phyloP scores from a whole-genome alignment of 2,797 vertebrate genomes.

The Lagorchestes hirsutus region DNA sequence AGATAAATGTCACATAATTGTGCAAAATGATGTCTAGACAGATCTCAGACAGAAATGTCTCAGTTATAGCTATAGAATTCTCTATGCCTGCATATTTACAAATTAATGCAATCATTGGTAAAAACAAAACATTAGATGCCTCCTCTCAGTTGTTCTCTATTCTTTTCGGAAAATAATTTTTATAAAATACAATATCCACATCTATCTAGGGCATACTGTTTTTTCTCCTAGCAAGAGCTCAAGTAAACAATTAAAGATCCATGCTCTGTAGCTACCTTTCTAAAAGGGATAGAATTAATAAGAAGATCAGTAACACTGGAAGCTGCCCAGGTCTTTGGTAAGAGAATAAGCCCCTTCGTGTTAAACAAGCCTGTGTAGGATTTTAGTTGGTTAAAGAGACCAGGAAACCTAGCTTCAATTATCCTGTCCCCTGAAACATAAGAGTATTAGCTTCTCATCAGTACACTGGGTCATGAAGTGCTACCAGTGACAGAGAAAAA shows the following conservation, averaged over 20 bases:
- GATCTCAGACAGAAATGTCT: conserved; percentile 23
- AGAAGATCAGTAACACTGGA: neutral
- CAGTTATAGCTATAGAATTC: conserved; percentile 31
- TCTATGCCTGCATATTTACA: conserved; percentile 20
- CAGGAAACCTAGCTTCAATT: neutral
- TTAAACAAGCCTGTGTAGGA: neutral
- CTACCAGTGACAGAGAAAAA: conserved; percentile 5
- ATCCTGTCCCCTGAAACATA: conserved; percentile 33
- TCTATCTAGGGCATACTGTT: neutral
- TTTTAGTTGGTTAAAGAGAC: conserved; percentile 37
- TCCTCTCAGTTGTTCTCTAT: neutral
- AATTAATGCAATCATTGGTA: conserved; percentile 44
- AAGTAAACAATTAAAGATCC: neutral
- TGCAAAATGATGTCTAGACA: conserved; percentile 33
- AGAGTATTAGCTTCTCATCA: conserved; percentile 12
- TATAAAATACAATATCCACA: neutral
- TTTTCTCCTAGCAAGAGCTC: neutral
- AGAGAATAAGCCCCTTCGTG: conserved; percentile 18
- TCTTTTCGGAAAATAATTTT: conserved; percentile 3
- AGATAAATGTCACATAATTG: conserved; percentile 37
- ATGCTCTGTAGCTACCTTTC: conserved; percentile 3
- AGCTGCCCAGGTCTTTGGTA: conserved; percentile 22
- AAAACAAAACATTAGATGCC: conserved; percentile 36
- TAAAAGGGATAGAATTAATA: conserved; percentile 27
- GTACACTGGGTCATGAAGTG: conserved; percentile 44